Conservation (phyloP, 2,113 vertebrate species). For the Verasper variegatus region DNA sequence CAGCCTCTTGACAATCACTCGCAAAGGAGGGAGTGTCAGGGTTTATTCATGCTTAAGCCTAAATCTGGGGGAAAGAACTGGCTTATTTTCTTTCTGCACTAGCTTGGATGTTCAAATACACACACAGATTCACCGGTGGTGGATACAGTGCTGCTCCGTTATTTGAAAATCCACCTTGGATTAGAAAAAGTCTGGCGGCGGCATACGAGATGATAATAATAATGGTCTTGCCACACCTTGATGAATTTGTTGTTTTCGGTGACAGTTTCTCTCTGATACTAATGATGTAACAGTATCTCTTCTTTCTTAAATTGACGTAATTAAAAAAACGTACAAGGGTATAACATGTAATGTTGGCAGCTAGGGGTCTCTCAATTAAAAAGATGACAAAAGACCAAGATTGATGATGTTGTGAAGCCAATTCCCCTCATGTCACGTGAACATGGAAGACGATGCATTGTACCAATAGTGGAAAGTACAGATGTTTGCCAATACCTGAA, state of each 20-base stretch:
- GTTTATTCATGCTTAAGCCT: slow-evolving; percentile 61
- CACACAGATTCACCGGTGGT: slow-evolving; percentile 44
- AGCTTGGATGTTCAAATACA: slow-evolving; percentile 64
- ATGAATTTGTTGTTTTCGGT: slow-evolving; percentile 31
- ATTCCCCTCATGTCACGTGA: no score
- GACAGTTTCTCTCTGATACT: slow-evolving; percentile 56
- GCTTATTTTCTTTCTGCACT: slow-evolving; percentile 65
- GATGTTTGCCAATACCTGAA: no score
- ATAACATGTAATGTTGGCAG: no score
- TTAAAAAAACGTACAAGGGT: no score
- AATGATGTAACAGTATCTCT: neutral
- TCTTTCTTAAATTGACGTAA: no score
- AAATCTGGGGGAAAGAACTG: slow-evolving; percentile 67
- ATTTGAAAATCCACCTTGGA: slow-evolving; percentile 17
- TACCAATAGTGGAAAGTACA: no score
- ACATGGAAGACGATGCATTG: no score
- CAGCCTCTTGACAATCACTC: slow-evolving; percentile 67
- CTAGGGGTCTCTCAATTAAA: no score
- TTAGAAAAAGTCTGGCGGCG: slow-evolving; percentile 26
- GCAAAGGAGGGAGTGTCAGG: slow-evolving; percentile 68
- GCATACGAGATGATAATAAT: slow-evolving; percentile 38
- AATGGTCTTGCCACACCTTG: slow-evolving; percentile 12
- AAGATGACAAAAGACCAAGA: no score
- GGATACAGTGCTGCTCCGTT: slow-evolving; percentile 35
- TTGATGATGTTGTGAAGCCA: no score